Evolutionary conservation across 1,140 invertebrate genomes (phyloP).

Genomic region (Condylostylus longicornis): DNA sequence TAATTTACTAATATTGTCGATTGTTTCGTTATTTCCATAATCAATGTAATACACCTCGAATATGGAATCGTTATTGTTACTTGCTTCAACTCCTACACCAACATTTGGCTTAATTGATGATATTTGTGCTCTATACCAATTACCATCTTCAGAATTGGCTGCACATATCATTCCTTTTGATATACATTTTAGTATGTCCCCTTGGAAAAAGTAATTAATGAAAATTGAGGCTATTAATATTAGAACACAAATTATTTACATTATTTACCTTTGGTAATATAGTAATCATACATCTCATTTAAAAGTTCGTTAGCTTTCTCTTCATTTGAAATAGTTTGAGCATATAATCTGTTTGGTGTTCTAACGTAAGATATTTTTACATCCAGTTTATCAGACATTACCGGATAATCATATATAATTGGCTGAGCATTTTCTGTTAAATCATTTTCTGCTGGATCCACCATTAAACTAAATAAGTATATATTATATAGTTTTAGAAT

Average conservation of each 20-base stretch:
- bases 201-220: neutral
- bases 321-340: constrained; percentile 37
- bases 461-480: too few species aligned
- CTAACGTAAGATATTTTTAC: constrained; percentile 15
- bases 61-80: constrained; percentile 10
- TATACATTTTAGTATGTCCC: neutral
- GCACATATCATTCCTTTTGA: constrained; percentile 37
- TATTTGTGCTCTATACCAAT: constrained; percentile 53
- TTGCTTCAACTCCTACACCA: too few species aligned
- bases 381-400: constrained; percentile 16
- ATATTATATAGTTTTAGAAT: too few species aligned
- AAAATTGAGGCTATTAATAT: too few species aligned
- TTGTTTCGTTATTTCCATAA: constrained; percentile 56
- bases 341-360: constrained; percentile 37
- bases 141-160: constrained; percentile 40
- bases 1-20: constrained; percentile 32
- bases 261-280: constrained; percentile 33
- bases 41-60: constrained; percentile 54
- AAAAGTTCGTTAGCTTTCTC: constrained; percentile 31
- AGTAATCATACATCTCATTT: constrained; percentile 39
- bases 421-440: too few species aligned
- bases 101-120: constrained; percentile 29
- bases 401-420: constrained; percentile 18
- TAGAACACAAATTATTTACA: neutral
- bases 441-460: too few species aligned